Evolutionary conservation across 2,113 vertebrate genomes (phyloP).

Genomic region (Nyctibius bracteatus): DNA sequence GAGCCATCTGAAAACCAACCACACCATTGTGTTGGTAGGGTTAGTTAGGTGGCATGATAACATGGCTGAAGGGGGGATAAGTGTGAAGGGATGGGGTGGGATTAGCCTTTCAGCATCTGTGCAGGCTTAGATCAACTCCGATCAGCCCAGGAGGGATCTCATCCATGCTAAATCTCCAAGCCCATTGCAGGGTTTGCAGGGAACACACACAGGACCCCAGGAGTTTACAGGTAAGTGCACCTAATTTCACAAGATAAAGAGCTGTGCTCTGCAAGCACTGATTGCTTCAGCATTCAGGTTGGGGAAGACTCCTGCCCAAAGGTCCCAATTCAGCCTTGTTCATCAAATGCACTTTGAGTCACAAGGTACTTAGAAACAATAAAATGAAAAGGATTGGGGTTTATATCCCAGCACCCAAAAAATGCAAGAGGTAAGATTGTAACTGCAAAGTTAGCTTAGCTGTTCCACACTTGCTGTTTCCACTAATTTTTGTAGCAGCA

Average conservation of each 20-base stretch:
- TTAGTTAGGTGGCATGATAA: accelerated
- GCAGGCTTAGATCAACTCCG: not conserved
- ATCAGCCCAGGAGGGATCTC: not conserved
- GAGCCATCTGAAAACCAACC: not conserved
- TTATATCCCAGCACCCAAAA: not conserved
- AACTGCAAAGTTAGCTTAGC: not conserved
- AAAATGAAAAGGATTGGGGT: not conserved
- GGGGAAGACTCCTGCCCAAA: not conserved
- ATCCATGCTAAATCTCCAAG: not conserved
- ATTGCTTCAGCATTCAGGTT: not conserved
- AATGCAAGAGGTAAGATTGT: not conserved
- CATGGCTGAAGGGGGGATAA: not conserved
- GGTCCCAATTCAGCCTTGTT: not conserved
- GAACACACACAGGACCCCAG: not conserved
- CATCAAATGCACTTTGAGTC: not conserved
- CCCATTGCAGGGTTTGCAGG: not conserved
- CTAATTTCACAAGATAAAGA: not conserved
- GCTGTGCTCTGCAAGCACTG: not conserved
- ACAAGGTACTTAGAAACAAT: not conserved
- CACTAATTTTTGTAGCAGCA: not conserved
- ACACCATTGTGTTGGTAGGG: accelerated
- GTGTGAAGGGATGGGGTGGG: not conserved
- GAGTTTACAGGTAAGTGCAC: not conserved
- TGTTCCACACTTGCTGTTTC: not conserved
- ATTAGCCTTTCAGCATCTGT: not conserved